Evolutionary conservation across 2,888 invertebrate genomes (phyloP).

Genomic region (Lithosia quadra): DNA sequence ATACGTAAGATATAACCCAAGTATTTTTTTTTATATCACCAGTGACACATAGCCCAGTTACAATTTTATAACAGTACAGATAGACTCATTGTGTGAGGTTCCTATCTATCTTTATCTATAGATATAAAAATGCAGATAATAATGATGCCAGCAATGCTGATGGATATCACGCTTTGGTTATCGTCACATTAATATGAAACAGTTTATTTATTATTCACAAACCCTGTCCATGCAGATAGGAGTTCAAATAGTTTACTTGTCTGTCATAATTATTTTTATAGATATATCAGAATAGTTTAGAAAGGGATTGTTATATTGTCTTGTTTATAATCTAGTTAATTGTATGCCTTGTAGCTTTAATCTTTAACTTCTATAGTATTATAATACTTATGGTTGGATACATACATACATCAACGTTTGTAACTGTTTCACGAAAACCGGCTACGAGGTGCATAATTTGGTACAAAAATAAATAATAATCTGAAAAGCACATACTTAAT

Average conservation of each 20-base stretch:
- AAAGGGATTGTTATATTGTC: background rate
- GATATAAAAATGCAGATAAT: background rate
- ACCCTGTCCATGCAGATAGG: background rate
- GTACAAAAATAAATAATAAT: no score
- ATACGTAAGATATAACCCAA: no score
- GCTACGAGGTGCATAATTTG: background rate
- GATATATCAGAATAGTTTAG: background rate
- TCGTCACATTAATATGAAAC: background rate
- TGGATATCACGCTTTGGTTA: background rate
- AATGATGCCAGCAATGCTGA: background rate
- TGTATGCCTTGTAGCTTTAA: no score
- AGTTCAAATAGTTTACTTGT: background rate
- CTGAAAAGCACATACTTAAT: no score
- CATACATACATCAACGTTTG: background rate
- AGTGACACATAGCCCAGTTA: no score
- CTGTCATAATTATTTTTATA: background rate
- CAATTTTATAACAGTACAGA: no score
- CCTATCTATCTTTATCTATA: background rate
- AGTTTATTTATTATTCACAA: constrained; percentile 1
- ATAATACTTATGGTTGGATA: no score
- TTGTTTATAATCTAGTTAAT: no score
- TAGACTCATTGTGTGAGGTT: background rate
- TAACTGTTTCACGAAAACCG: background rate
- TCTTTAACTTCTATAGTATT: no score
- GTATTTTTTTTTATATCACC: no score